These are phyloP conservation scores for Nymphalis urticae DNA, from an alignment of 2,888 invertebrate species.

Conservation along the genomic window DNA sequence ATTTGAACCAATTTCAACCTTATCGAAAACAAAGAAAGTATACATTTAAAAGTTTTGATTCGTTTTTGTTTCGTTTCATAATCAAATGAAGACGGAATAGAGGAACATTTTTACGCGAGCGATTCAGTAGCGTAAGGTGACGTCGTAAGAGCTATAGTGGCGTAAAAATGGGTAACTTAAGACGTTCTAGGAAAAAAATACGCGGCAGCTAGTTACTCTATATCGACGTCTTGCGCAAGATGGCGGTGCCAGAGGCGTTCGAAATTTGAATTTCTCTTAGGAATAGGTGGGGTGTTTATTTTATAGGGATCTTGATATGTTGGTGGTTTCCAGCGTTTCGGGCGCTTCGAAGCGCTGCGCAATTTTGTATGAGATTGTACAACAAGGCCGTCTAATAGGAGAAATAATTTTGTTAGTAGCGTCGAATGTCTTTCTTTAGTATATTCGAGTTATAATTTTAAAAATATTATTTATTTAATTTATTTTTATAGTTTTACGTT, in stretches of 20 bases:
- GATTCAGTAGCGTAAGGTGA: conserved; percentile 75
- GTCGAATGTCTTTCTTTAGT: neutral
- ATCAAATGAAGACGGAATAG: conserved; percentile 56
- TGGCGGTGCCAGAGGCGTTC: conserved; percentile 76
- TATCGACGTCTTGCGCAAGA: conserved; percentile 80
- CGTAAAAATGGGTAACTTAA: conserved; percentile 78
- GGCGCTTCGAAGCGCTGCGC: conserved; percentile 44
- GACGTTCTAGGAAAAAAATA: conserved; percentile 78
- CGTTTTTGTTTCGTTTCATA: conserved; percentile 42
- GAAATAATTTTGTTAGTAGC: conserved; percentile 16
- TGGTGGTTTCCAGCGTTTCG: conserved; percentile 39
- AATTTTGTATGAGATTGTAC: conserved; percentile 48
- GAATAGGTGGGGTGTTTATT: conserved; percentile 73
- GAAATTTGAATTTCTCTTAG: conserved; percentile 79
- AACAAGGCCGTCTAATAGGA: conserved; percentile 47
- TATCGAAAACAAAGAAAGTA: accelerated
- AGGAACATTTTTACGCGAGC: conserved; percentile 78
- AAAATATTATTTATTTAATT: too few relatives aligned
- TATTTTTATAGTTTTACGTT: too few relatives aligned
- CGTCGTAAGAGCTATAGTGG: conserved; percentile 78
- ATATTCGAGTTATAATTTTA: neutral
- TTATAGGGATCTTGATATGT: conserved; percentile 44
- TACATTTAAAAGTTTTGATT: conserved; percentile 14
- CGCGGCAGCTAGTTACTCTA: conserved; percentile 74
- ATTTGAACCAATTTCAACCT: conserved; percentile 30